These are phyloP conservation scores for Trachelus troglodyta DNA, from an alignment of 2,888 invertebrate species.

Conservation along the genomic window DNA sequence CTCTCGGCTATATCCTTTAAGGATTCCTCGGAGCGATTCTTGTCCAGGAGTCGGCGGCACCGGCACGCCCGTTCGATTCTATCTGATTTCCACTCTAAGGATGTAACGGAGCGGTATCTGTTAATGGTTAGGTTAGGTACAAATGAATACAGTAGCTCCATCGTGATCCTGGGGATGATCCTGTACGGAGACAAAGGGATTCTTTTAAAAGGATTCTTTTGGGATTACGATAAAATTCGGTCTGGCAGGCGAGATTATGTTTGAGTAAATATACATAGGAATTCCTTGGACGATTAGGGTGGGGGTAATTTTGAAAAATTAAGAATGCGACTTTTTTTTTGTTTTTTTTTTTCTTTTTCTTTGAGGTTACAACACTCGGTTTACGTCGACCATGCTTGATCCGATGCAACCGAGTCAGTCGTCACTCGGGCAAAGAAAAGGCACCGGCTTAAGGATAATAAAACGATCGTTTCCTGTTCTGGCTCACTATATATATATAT, in stretches of 20 bases:
- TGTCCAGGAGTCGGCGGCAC: neutral
- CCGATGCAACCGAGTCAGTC: neutral
- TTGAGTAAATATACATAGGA: neutral
- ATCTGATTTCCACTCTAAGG: neutral
- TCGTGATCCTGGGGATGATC: neutral
- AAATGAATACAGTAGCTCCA: neutral
- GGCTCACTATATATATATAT: neutral
- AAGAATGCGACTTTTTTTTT: neutral
- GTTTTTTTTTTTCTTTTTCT: too few species aligned
- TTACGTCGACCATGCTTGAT: neutral
- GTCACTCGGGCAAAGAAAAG: slow-evolving; percentile 5
- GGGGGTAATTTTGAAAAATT: neutral
- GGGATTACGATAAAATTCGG: neutral
- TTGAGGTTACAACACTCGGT: neutral
- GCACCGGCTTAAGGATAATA: slow-evolving; percentile 3
- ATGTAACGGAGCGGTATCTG: neutral
- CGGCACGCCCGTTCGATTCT: neutral
- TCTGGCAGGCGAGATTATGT: neutral
- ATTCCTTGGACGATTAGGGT: neutral
- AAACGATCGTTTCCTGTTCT: slow-evolving; percentile 10
- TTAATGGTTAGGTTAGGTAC: neutral
- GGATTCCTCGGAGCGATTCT: neutral
- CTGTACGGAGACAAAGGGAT: neutral
- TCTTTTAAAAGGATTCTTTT: neutral
- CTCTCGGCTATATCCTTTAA: neutral